Conservation (phyloP, 2,888 invertebrate genomes). For the Hemithea aestivaria region DNA sequence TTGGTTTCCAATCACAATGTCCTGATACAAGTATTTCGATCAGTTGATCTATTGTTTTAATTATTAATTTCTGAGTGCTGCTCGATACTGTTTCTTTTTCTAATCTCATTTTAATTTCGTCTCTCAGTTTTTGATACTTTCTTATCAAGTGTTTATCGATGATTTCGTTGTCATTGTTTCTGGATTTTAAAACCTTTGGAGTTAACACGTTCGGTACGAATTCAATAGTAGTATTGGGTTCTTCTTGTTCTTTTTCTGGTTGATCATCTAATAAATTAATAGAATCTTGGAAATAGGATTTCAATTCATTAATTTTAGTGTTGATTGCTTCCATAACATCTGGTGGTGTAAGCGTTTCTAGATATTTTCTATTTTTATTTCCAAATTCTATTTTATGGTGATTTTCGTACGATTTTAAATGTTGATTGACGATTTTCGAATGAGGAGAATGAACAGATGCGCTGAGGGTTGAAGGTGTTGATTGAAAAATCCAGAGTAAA, state of each 20-base stretch:
- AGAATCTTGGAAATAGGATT: constrained; percentile 44
- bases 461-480: no score
- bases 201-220: constrained; percentile 30
- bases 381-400: no score
- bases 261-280: constrained; percentile 17
- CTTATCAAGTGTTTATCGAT: constrained; percentile 34
- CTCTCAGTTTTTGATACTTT: constrained; percentile 46
- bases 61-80: constrained; percentile 42
- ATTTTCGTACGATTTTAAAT: neutral
- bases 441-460: no score
- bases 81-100: constrained; percentile 42
- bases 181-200: neutral
- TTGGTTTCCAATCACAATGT: constrained; percentile 32
- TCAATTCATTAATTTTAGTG: constrained; percentile 39
- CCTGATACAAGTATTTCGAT: constrained; percentile 41
- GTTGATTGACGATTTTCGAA: no score
- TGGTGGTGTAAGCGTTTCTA: neutral
- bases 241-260: constrained; percentile 32
- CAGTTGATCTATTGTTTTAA: constrained; percentile 47
- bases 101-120: constrained; percentile 41
- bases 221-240: constrained; percentile 55
- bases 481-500: no score
- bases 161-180: constrained; percentile 9
- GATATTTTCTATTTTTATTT: no score
- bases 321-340: constrained; percentile 30